These are phyloP conservation scores for Oscheius sp. DNA, from an alignment of 1,140 invertebrate genomes.

Conservation along the genomic window DNA sequence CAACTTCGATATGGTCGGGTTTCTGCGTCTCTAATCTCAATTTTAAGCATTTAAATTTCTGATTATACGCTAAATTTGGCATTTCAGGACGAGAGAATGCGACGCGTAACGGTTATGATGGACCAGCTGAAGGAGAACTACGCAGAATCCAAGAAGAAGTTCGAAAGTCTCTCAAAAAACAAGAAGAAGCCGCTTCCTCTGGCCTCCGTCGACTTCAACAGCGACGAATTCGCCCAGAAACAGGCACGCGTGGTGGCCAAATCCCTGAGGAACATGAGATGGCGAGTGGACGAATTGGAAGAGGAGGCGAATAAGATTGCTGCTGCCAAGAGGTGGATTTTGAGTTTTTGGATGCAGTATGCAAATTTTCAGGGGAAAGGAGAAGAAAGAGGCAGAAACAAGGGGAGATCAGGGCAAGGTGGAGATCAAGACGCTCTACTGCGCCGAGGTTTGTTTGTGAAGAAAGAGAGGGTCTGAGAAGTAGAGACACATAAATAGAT, in stretches of 20 bases:
- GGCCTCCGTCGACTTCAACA: neutral
- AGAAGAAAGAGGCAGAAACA: too few species aligned
- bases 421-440: too few species aligned
- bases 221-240: neutral
- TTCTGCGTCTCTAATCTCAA: neutral
- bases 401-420: too few species aligned
- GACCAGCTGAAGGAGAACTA: neutral
- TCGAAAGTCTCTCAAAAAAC: neutral
- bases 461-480: too few species aligned
- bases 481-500: too few species aligned
- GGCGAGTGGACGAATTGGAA: neutral
- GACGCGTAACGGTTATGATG: neutral
- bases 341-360: too few species aligned
- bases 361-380: too few species aligned
- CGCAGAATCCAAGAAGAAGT: neutral
- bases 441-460: too few species aligned
- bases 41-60: neutral
- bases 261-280: neutral
- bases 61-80: neutral
- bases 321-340: too few species aligned
- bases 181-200: neutral
- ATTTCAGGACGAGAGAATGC: constrained; percentile 3
- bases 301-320: neutral
- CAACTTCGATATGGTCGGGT: neutral
- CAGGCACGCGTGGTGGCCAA: too few species aligned